Base-by-base conservation (phyloP, 2,888 invertebrate genomes). In the Pteria penguin region DNA sequence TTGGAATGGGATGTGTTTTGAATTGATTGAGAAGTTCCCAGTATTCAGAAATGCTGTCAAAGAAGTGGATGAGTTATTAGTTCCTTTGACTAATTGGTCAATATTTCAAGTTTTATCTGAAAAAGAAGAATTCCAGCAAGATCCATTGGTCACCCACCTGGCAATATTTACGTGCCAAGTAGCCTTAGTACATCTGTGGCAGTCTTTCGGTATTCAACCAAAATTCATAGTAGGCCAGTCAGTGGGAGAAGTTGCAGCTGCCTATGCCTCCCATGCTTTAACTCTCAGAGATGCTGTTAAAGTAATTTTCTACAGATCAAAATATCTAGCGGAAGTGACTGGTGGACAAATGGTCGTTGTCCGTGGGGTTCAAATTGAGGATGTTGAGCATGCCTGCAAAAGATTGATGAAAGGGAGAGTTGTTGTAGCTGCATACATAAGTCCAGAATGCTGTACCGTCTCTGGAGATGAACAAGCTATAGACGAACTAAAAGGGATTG, bases 181-280 rank as follows among this genome's bases (percentile, higher is more conserved):
- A 8, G 83, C 71, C 0, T 63, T 84, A 5, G 66, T 70, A 3
- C 24, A 36, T 4, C 33, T 85, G n/a, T 82, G 83, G 82, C 32
- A 54, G 24, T 36, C 73, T 57, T 74, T 72, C 8, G 86, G 86
- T 3, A 55, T 87, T 22, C 1, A n/a, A n/a, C 79, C 84, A 2
- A 72, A 75, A 55, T 69, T 60, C 31, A 76, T 86, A 18, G 55
- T 87, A n/a, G 87, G 86, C 22, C 86, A 86, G 67, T 84, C 84
- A 1, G 76, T 85, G 8, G 87, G 87, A 4, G 87, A 87, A 55
- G 84, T 87, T 5, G 83, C 86, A n/a, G 87, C 84, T 3, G 83
- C 85, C 1, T 82, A 82, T 72, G 79, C 79, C 31, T 61, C 82
- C 5, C 83, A 84, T 8, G 62, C 68, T 26, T 55, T 86, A 4